Evolutionary conservation across 2,113 vertebrate species (phyloP), one percentile per base, ranked within the genome.

Genomic region (Scytalopus superciliaris): DNA sequence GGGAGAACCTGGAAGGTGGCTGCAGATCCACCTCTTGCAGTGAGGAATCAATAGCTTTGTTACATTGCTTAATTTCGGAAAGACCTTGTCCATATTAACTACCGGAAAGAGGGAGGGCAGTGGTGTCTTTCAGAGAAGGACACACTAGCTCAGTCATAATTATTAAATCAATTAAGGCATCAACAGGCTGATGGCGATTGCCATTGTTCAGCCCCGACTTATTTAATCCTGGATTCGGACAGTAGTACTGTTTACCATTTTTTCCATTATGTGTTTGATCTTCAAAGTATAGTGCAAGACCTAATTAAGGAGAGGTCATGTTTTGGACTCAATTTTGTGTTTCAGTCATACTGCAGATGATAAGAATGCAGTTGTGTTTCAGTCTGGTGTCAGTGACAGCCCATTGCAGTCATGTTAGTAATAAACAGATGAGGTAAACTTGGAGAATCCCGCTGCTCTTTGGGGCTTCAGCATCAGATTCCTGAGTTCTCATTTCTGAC

Each of bases 11-110:
- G 17, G 4, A 24, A 33, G 27, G 19, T 68, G 57, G 27, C 50
- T 67, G 68, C 57, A 50, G 67, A 27, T 60, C 84, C 7, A 10
- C 49, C 14, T 63, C 1, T 28, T 63, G 60, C 37, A 70, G 6
- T 19, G 52, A 75, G 35, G 66, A 78, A 44, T 57, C 53, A 70
- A 28, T 24, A 42, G 33, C 31, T 89, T 84, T 17, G 7, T n/a
- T 62, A 68, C 0, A 0, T 22, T 2, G 2, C 35, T 52, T 89
- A 25, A 39, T 69, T 84, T 80, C 0, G 0, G 50, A 33, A 57
- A 69, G 33, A 23, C 25, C 53, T 74, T 50, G 35, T 79, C 45
- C 19, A 31, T 37, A 45, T 18, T 42, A 84, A 39, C 18, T 17
- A 12, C 11, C 40, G 56, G 44, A 33, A 72, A 23, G n/a, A 70